Base-by-base conservation (phyloP, 2,888 invertebrate species). In the Neoaliturus tenellus region DNA sequence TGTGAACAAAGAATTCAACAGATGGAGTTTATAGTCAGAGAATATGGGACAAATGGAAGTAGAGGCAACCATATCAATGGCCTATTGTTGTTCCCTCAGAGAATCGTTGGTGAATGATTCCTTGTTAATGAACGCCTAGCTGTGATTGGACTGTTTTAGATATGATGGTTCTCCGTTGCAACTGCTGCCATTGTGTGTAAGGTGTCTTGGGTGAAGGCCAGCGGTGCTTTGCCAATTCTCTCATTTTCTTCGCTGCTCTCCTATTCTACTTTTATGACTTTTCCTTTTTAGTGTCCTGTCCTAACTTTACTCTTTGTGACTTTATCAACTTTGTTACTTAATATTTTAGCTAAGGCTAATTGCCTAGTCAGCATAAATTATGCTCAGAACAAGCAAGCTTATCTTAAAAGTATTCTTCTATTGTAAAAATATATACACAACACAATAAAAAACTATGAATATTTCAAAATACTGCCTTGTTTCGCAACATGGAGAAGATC, bases 71-170 rank as follows among this genome's bases (percentile, higher is more conserved):
- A 62, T 62, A 31, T 14, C 62, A 62, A 28, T 62, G 28, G 28
- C 31, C 62, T 62, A 62, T 62, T 62, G 62, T 62, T 62, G 1
- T 55, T 6, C 28, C 62, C 31, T 5, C 25, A 62, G 17, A 31
- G 31, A 62, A 62, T 51, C 10, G 12, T 28, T 14, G 17, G 62
- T 62, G 62, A 62, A 62, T 62, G 62, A 62, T 62, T 62, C 62
- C 31, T 31, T 25, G 62, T 62, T 62, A 62, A 62, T 62, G 62
- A 62, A 62, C 28, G 62, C 62, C 28, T 62, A 62, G 62, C 28
- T 14, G 62, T 14, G 62, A 62, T 62, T 31, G 31, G 62, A 62
- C 62, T 62, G 17, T 62, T 62, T 62, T 62, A 28, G 62, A 62
- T 4, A 28, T 25, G 55, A 23, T 55, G 0, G 62, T 62, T 62